A percentile compares a stretch with the other conserved stretches of the same genome.
phyloP scores from a whole-genome alignment of 2,797 vertebrate species.

The Mormyrus hasselquistii region DNA sequence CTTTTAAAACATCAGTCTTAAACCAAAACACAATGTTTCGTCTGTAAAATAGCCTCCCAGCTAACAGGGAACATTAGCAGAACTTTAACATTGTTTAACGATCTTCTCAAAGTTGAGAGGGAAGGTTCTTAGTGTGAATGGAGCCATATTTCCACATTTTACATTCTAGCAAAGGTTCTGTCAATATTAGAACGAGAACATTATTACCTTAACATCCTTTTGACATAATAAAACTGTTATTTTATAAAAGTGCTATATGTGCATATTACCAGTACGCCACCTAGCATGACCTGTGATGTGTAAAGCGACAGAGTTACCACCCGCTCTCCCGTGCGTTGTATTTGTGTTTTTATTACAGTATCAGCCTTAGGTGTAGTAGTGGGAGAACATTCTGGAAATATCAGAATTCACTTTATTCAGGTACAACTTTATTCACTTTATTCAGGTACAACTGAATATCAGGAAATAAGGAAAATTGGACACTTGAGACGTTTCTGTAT shows the following conservation, averaged over 20 bases:
- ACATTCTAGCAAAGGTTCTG: neutral
- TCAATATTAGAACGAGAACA: neutral
- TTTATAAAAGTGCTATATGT: neutral
- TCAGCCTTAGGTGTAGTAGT: neutral
- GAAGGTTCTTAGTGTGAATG: neutral
- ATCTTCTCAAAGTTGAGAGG: neutral
- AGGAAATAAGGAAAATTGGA: neutral
- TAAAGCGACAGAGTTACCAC: neutral
- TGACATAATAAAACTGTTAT: neutral
- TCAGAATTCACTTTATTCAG: neutral
- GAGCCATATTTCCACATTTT: neutral
- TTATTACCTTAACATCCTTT: neutral
- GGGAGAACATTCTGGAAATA: neutral
- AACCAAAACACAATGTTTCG: neutral
- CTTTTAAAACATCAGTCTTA: neutral
- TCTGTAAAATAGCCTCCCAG: neutral
- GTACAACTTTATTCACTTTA: neutral
- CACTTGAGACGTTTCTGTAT: neutral
- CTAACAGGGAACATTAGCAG: neutral
- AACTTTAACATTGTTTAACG: neutral
- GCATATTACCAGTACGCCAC: neutral
- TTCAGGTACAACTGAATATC: neutral
- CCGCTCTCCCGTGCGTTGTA: neutral
- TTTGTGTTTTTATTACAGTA: neutral
- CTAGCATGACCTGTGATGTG: neutral